Base-by-base conservation (phyloP, 1,140 invertebrate species). In the Pissodes strobi region DNA sequence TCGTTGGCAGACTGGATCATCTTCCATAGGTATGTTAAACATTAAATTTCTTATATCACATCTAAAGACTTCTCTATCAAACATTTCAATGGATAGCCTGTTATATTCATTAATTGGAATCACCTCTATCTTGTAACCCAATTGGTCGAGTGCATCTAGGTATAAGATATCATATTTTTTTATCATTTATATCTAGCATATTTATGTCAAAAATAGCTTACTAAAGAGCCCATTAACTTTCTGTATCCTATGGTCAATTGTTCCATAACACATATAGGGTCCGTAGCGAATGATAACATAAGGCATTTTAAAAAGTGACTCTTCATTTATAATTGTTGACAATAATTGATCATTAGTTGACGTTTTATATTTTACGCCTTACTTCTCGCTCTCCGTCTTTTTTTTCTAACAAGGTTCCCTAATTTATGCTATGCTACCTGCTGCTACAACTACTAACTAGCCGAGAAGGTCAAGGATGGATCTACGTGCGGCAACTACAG, bases 11-110 rank as follows among this genome's bases (percentile, higher is more conserved):
- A 69, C 39, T 0, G 58, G 41, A 52, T 73, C 68, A 18, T 72
- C 64, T 37, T 73, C 68, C 12, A 13, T 53, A 1, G 52, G 39
- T 30, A 70, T 59, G 51, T 73, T 73, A 43, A 72, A 73, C 52
- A 52, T 59, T 12, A 73, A 52, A 55, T 69, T 61, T 15, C 70
- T 48, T 13, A 73, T 69, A 27, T 73, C 70, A 43, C 72, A 69
- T 17, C 62, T 46, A 41, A 56, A 73, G 12, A 73, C 67, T 25
- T 48, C 49, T 13, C 67, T 61, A 9, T 68, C 66, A 19, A 30
- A 22, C 51, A 72, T 66, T 60, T 73, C 59, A 25, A 73, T 58
- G n/a, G 64, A 55, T 12, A 73, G 45, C 18, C 66, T 30, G 23
- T 73, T 72, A 13, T 69, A 38, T 39, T 68, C 59, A 9, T 49